Base-by-base conservation (phyloP, 1,140 invertebrate genomes). In the Drosophila saltans region DNA sequence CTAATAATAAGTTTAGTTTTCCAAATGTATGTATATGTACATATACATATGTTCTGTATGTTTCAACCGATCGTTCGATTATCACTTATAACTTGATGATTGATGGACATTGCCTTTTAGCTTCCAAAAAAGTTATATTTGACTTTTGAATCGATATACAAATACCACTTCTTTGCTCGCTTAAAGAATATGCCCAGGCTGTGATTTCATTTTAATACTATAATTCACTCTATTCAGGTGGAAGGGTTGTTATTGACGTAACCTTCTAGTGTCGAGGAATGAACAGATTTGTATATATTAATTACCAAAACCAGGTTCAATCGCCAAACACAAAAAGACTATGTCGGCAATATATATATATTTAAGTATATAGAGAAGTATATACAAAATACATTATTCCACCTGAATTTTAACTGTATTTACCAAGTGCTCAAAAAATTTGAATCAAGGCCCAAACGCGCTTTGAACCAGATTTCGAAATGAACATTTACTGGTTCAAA, bases 71-170 rank as follows among this genome's bases (percentile, higher is more conserved):
- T 24, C 11, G 26, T 10, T 40, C 3, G 10, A 40, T 61, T 30
- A 33, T 21, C 33, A 60, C 40, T 10, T 43, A 8, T 16, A 5
- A 33, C 30, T n/a, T 26, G 21, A 39, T 52, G 21, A 39, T 52
- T 10, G 56, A 16, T 45, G 68, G 66, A 26, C 75, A 81, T 30
- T 30, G 65, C 65, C 75, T 55, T 30, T n/a, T 69, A 79, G 72
- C 80, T 74, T 79, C 65, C 80, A 83, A 82, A 72, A 75, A 69
- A 82, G 67, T 82, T 69, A 71, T 82, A 82, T 78, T 82, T 75
- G 72, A 64, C 7, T n/a, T 43, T 58, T 9, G 48, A 40, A 36
- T 6, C 11, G 33, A 61, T 24, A 48, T 48, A 75, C 75, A 82
- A 82, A 82, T 82, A 82, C 60, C 58, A 78, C 75, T 79, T 75